phyloP scores from a whole-genome alignment of 2,113 vertebrate genomes.

The Odontophorus gujanensis region DNA sequence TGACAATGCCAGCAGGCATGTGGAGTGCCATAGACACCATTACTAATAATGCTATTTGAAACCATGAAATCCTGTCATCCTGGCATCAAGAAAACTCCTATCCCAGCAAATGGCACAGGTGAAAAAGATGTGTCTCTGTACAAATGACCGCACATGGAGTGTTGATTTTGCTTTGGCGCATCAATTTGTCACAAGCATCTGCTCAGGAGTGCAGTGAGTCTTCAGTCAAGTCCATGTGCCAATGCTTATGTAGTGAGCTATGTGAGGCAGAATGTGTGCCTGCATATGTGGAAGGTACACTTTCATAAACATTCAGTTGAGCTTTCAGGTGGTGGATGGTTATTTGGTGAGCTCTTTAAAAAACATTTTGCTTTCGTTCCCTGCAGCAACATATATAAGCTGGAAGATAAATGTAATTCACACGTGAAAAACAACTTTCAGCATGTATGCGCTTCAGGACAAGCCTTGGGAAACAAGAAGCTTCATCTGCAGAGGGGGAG shows the following conservation, averaged over 20 bases:
- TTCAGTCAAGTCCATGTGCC: neutral
- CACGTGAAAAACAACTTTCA: neutral
- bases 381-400: neutral
- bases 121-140: neutral
- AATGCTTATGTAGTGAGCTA: neutral
- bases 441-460: neutral
- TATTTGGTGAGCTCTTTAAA: neutral
- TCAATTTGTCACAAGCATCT: rapidly evolving
- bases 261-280: too few relatives aligned
- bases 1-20: neutral
- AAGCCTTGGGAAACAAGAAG: neutral
- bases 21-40: neutral
- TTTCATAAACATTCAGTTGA: neutral
- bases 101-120: neutral
- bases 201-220: neutral
- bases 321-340: neutral
- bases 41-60: rapidly evolving
- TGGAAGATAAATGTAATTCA: neutral
- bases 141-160: neutral
- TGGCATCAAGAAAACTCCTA: neutral
- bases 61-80: neutral
- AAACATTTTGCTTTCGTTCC: neutral
- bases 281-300: neutral
- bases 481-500: neutral
- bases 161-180: neutral